Conservation (phyloP, 2,797 vertebrate genomes). For the Rhyacichthys aspro region DNA sequence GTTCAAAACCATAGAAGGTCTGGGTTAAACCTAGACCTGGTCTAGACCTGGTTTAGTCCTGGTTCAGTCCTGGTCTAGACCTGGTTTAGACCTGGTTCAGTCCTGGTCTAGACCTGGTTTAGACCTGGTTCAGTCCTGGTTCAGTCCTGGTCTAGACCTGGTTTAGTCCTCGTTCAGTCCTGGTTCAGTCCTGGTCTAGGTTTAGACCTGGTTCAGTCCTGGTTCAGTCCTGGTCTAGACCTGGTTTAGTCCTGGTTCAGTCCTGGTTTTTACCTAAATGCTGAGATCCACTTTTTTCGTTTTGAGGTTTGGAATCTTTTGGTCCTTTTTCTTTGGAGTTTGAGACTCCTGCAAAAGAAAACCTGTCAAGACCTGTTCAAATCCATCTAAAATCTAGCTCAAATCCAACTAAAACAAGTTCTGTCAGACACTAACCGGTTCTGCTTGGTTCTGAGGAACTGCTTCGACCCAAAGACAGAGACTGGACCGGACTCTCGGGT, state of each 20-base stretch:
- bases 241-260: not conserved
- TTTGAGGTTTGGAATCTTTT: conserved; percentile 72
- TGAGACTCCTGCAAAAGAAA: conserved; percentile 30
- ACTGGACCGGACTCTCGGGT: not conserved
- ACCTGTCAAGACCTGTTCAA: not conserved
- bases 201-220: not conserved
- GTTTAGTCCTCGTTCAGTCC: no score
- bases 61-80: no score
- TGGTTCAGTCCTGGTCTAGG: no score
- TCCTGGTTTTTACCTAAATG: conserved; percentile 74
- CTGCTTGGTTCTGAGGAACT: not conserved
- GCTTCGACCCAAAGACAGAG: conserved; percentile 2
- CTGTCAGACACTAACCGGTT: not conserved
- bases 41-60: no score
- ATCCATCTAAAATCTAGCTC: not conserved
- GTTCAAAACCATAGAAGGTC: no score
- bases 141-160: no score
- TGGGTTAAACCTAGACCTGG: no score
- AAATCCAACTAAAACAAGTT: not conserved
- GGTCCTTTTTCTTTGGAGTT: conserved; percentile 58
- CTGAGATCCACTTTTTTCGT: conserved; percentile 75
- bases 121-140: no score
- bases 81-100: no score
- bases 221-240: not conserved
- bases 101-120: no score